Percentiles rank a stretch among this genome's conserved stretches.
Evolutionary conservation across 2,888 invertebrate genomes (phyloP).

Genomic region (Bugula neritina): DNA sequence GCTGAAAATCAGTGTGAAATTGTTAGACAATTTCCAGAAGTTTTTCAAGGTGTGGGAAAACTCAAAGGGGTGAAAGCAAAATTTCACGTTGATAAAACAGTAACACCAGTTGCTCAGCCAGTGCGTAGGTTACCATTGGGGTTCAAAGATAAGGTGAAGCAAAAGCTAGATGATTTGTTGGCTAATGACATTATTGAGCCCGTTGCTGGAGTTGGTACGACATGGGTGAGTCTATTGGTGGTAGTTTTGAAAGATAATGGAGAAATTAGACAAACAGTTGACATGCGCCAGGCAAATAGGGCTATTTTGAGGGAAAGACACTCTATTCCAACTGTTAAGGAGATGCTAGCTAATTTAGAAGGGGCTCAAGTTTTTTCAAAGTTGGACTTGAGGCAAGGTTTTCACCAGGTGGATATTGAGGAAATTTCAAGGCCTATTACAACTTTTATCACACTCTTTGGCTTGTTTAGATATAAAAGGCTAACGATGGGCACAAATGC

Average conservation of each 20-base stretch:
- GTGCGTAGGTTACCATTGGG: background rate
- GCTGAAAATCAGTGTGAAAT: background rate
- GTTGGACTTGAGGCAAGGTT: background rate
- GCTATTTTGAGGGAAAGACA: background rate
- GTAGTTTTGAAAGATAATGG: background rate
- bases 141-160: background rate
- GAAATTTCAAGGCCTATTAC: background rate
- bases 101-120: background rate
- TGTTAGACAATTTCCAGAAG: background rate
- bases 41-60: constrained; percentile 1
- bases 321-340: background rate
- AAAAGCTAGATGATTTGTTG: background rate
- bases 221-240: background rate
- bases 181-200: background rate
- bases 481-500: background rate
- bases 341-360: constrained; percentile 21
- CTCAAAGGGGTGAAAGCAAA: background rate
- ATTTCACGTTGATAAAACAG: background rate
- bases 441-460: background rate
- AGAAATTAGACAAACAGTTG: background rate
- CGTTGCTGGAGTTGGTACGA: background rate
- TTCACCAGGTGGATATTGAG: background rate
- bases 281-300: constrained; percentile 10
- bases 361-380: too few relatives aligned
- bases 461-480: background rate